Conservation (phyloP, 2,113 vertebrate species). For the Zosterops japonicus region DNA sequence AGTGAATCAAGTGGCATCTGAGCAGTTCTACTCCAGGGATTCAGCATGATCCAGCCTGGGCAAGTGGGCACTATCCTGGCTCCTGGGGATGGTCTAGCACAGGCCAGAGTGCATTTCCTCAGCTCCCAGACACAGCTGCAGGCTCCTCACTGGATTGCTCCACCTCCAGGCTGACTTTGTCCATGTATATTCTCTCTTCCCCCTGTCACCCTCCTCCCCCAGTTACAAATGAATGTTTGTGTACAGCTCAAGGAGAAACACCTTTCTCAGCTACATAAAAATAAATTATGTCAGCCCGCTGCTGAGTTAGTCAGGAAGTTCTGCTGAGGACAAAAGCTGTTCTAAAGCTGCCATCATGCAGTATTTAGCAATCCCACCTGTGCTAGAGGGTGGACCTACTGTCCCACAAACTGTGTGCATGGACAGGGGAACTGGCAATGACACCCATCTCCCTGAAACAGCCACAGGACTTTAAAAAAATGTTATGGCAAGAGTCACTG, state of each 20-base stretch:
- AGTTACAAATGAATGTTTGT: not conserved
- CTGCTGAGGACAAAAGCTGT: not conserved
- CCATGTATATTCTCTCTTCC: not conserved
- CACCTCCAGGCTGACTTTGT: not conserved
- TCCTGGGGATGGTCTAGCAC: not conserved
- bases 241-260: conserved; percentile 20
- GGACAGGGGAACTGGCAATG: not conserved
- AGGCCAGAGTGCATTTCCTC: not conserved
- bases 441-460: not conserved
- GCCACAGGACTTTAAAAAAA: not conserved
- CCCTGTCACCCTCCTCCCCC: not conserved
- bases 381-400: not conserved
- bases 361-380: not conserved
- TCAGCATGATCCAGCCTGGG: not conserved
- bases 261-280: not conserved
- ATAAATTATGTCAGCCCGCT: not conserved
- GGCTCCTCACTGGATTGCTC: not conserved
- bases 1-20: not conserved
- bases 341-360: not conserved
- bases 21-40: not conserved
- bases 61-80: not conserved
- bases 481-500: not conserved
- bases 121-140: not conserved
- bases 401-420: not conserved
- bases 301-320: not conserved